These are phyloP conservation scores for Platysternon megacephalum DNA, from an alignment of 2,113 vertebrate species.

Conservation along the genomic window DNA sequence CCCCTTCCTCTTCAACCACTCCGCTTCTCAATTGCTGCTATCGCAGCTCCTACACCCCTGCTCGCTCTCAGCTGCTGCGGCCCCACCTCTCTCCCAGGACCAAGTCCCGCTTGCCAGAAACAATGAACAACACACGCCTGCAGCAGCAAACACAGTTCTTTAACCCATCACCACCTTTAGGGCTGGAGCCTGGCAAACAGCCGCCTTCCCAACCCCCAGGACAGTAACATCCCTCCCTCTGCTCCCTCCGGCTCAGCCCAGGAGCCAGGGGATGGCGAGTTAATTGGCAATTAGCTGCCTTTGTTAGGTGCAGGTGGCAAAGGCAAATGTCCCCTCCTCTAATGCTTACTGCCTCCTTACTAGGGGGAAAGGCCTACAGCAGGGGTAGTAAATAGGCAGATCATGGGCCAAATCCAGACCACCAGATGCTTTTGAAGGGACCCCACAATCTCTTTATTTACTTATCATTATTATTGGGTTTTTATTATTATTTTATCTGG, in stretches of 20 bases:
- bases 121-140: neutral
- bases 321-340: neutral
- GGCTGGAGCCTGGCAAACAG: neutral
- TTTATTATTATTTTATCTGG: too few relatives aligned
- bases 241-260: neutral
- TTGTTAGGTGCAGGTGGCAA: neutral
- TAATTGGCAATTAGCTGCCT: neutral
- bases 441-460: too few relatives aligned
- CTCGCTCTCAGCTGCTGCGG: neutral
- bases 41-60: too few relatives aligned
- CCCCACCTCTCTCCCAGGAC: neutral
- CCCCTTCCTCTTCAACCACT: neutral
- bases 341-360: neutral
- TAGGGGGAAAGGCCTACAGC: neutral
- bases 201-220: neutral
- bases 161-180: neutral
- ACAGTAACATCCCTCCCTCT: neutral
- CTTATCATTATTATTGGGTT: too few relatives aligned
- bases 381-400: too few relatives aligned
- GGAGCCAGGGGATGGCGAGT: neutral
- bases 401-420: too few relatives aligned
- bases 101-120: neutral
- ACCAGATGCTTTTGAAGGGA: too few relatives aligned
- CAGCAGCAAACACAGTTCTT: too few relatives aligned
- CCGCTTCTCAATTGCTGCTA: too few relatives aligned